These are phyloP conservation scores for Amphiprion percula DNA, from an alignment of 2,113 vertebrate genomes.

Conservation along the genomic window DNA sequence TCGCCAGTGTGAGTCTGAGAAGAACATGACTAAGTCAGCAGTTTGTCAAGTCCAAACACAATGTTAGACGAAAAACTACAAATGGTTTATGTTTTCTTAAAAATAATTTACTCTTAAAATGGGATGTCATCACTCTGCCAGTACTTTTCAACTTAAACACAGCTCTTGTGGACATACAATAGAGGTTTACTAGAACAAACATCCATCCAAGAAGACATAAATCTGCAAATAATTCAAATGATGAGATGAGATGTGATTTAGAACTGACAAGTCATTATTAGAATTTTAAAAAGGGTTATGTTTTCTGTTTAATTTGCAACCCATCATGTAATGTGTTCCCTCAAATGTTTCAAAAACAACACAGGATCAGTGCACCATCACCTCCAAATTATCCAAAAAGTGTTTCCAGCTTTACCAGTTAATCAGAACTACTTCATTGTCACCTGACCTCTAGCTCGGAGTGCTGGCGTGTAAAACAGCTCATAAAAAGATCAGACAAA, in stretches of 20 bases:
- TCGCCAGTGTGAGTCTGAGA: constrained; percentile 1
- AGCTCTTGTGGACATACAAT: constrained; percentile 6
- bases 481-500: constrained; percentile 69
- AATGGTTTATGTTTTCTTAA: background rate
- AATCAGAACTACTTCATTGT: constrained; percentile 46
- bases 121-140: background rate
- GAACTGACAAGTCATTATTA: background rate
- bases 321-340: constrained; percentile 11
- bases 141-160: background rate
- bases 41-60: constrained; percentile 16
- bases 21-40: constrained; percentile 11
- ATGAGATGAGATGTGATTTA: constrained; percentile 14
- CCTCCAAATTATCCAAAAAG: constrained; percentile 19
- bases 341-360: constrained; percentile 7
- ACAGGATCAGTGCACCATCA: background rate
- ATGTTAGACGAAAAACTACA: background rate
- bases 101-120: background rate
- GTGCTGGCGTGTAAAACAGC: constrained; percentile 58
- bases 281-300: background rate
- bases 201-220: constrained; percentile 15
- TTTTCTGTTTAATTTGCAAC: background rate
- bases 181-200: background rate
- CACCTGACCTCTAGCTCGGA: constrained; percentile 48
- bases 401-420: constrained; percentile 38
- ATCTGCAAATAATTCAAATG: constrained; percentile 1